Evolutionary conservation across 2,113 vertebrate genomes (phyloP).

Genomic region (Gobiocypris rarus): DNA sequence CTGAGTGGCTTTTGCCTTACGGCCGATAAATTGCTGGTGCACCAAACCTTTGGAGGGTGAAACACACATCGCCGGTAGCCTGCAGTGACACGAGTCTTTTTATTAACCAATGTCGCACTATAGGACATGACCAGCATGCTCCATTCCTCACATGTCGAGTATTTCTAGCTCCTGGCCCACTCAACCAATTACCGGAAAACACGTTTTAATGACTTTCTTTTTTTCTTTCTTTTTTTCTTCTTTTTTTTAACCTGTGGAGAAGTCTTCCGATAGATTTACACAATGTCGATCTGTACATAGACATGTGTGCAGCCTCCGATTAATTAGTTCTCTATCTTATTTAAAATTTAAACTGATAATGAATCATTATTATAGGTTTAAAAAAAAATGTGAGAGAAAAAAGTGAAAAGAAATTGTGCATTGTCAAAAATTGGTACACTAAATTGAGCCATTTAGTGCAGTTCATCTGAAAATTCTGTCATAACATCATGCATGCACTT

Average conservation of each 20-base stretch:
- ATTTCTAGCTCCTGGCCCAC: conserved; percentile 35
- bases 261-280: neutral
- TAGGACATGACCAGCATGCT: conserved; percentile 42
- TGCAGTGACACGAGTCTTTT: conserved; percentile 51
- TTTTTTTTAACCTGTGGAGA: neutral
- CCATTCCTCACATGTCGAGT: conserved; percentile 23
- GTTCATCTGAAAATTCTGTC: too few species aligned
- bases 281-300: conserved; percentile 13
- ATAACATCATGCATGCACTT: too few species aligned
- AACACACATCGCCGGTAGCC: conserved; percentile 56
- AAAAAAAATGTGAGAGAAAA: too few species aligned
- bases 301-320: conserved; percentile 4
- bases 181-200: conserved; percentile 38
- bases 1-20: conserved; percentile 58
- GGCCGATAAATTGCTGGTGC: conserved; percentile 62
- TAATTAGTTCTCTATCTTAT: neutral
- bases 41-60: conserved; percentile 61
- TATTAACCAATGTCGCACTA: conserved; percentile 50
- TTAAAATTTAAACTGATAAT: neutral
- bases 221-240: neutral
- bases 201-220: conserved; percentile 30
- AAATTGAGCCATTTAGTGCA: too few species aligned
- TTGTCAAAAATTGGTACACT: neutral
- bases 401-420: neutral
- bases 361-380: too few species aligned